Base-by-base conservation (phyloP, 1,140 invertebrate genomes). In the Drosophila pandora region DNA sequence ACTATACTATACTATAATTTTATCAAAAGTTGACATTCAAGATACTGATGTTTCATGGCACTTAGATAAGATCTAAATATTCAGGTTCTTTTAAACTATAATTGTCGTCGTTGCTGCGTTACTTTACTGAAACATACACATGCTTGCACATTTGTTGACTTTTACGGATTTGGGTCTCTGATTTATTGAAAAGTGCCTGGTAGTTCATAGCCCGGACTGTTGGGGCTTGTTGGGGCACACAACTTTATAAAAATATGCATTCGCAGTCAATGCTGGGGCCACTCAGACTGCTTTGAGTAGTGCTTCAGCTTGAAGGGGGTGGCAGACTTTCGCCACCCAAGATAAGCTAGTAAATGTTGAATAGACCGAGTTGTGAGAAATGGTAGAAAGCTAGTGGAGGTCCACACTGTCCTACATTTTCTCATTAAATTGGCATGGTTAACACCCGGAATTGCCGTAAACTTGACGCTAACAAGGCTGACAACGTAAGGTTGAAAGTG, bases 401-500 rank as follows among this genome's bases (percentile, higher is more conserved):
- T 43, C 41, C 41, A 54, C 37, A 69, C n/a, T 85, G 82, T 88
- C 82, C 82, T 87, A 87, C 65, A 87, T 87, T 88, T 79, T 88
- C 82, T 87, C 83, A 88, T 87, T 87, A 87, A 87, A 87, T 88
- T 88, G 82, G 58, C 61, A 85, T 76, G 83, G 74, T 62, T 75
- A 82, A 85, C 78, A 82, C 58, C 79, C 68, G 68, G 78, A 62
- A 76, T 80, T 87, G 82, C 55, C 76, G 65, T 76, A 87, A 87
- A 87, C 74, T 87, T 87, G 64, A n/a, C 74, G 75, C 83, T 87
- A 87, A 87, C 82, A 82, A 87, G 83, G 78, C 83, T 47, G 70
- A 60, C 67, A 49, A 32, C 70, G 74, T 79, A 69, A 57, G 50
- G 75, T 76, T 78, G 74, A 64, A 71, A 78, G 68, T 80, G 72